Evolutionary conservation across 2,113 vertebrate species (phyloP), one percentile per base, ranked within the genome.

Genomic region (Xiphias gladius): DNA sequence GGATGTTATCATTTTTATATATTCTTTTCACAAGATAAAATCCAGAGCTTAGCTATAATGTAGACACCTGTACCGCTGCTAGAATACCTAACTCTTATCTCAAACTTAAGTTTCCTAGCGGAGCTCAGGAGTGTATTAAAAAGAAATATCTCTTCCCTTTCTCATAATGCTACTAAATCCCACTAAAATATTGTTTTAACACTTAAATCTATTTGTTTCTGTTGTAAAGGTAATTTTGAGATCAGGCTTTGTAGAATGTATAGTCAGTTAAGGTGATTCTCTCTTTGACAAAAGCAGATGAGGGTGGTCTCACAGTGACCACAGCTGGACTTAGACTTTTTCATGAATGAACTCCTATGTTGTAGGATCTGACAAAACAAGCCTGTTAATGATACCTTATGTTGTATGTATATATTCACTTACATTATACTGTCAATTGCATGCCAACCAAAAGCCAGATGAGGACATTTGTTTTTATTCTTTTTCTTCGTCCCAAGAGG

Each of bases 231-330:
- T 37, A 30, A 78, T 79, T 63, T 76, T 77, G 63, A 77, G 79
- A 73, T 79, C 28, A 74, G 67, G 57, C 46, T 73, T 62, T 79
- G 41, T 62, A 82, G 79, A 65, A 72, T 84, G 62, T 83, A 62
- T 73, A 71, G 63, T 50, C 20, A 66, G 30, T 9, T 14, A 26
- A 1, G 2, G 43, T 41, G 68, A 79, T 76, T 68, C 32, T 26
- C 55, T 61, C 58, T 80, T 75, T 86, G 79, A 83, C 84, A 79
- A 73, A 73, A 79, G 57, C 20, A 80, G 73, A 88, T 57, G 57
- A 74, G 19, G 57, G 48, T 13, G 57, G 77, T 84, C 32, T 80
- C 64, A 58, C 35, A 1, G 19, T 28, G 63, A 39, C 68, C 63
- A 19, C 70, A 80, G 2, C 11, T 63, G 17, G 2, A 64, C 30